Evolutionary conservation across 1,140 invertebrate genomes (phyloP).

Genomic region (Drosophila ironensis): DNA sequence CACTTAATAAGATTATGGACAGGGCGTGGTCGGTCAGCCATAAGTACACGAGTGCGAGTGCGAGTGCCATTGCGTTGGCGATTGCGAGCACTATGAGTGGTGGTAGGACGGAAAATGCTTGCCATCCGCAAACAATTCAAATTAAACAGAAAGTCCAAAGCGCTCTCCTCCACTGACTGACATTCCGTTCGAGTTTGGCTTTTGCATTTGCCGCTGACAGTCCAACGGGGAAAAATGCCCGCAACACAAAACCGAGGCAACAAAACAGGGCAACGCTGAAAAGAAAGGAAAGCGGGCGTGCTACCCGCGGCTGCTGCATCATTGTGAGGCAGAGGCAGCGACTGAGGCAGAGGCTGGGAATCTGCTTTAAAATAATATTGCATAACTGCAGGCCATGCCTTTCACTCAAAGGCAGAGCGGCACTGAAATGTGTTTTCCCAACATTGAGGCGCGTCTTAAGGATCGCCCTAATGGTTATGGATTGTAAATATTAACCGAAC

Average conservation of each 20-base stretch:
- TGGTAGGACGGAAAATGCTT: conserved; percentile 46
- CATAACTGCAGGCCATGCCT: conserved; percentile 57
- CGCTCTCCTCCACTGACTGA: conserved; percentile 21
- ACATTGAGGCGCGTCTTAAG: conserved; percentile 2
- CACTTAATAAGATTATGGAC: conserved; percentile 72
- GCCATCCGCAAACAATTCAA: conserved; percentile 70
- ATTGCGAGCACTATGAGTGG: conserved; percentile 5
- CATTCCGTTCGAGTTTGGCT: conserved; percentile 29
- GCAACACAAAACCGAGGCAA: conserved; percentile 9
- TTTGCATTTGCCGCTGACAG: conserved; percentile 36
- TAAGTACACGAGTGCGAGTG: conserved; percentile 5
- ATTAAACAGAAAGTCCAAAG: conserved; percentile 68
- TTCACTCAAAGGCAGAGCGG: conserved; percentile 6
- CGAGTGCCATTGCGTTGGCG: no score
- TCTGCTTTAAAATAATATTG: conserved; percentile 73
- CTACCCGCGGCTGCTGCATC: no score
- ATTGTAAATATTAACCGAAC: conserved; percentile 9
- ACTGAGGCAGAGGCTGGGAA: conserved; percentile 28
- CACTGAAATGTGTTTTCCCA: conserved; percentile 1
- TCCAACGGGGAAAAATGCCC: conserved; percentile 8
- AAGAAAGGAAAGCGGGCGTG: no score
- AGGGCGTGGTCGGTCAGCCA: conserved; percentile 13
- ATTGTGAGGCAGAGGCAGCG: no score
- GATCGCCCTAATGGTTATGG: conserved; percentile 5
- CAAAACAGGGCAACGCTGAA: no score